These are phyloP conservation scores for Pachyuromys duprasi DNA, from an alignment of 2,797 vertebrate genomes.

Conservation along the genomic window DNA sequence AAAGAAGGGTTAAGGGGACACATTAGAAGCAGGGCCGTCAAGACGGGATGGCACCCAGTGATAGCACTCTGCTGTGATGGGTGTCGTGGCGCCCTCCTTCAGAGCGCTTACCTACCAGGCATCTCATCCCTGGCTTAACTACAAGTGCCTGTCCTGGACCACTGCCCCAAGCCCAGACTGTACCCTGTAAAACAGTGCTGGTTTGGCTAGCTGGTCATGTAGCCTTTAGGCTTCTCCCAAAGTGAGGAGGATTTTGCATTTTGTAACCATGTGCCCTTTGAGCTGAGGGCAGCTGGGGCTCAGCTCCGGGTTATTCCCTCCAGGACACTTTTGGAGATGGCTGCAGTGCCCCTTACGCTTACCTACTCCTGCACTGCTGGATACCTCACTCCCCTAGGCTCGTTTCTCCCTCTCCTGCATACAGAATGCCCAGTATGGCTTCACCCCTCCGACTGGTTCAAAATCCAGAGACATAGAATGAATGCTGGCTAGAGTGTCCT, in stretches of 20 bases:
- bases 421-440: background rate
- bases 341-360: background rate
- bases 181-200: fast-evolving
- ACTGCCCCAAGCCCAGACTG: background rate
- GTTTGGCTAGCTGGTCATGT: too few relatives aligned
- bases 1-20: slow-evolving; percentile 15
- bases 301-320: background rate
- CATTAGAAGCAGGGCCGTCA: background rate
- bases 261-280: background rate
- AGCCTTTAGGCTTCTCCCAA: background rate
- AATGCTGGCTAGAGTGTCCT: background rate
- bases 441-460: background rate
- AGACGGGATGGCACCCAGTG: fast-evolving
- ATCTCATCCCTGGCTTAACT: background rate
- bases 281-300: background rate
- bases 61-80: background rate
- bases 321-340: too few relatives aligned
- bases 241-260: background rate
- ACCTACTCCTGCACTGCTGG: background rate
- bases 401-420: background rate
- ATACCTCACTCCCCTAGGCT: fast-evolving
- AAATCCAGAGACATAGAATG: background rate
- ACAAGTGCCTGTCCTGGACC: background rate
- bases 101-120: too few relatives aligned
- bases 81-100: background rate